Evolutionary conservation across 2,888 invertebrate genomes (phyloP), one percentile per base, ranked within the genome.

Genomic region (Coremacera marginata): DNA sequence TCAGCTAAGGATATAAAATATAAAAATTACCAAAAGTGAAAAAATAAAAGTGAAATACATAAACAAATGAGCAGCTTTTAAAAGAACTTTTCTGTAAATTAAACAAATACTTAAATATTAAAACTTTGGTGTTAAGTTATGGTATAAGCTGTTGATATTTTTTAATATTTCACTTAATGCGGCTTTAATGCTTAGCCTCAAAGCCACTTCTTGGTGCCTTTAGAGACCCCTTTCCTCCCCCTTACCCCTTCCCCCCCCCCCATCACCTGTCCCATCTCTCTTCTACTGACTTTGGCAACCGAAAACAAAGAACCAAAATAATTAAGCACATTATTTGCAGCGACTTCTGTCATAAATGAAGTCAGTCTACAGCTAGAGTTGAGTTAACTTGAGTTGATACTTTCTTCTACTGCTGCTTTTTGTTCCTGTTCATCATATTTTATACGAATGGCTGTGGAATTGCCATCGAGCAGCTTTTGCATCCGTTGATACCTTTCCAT

Each of bases 281-380:
- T 3, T 2, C 55, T 52, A 8, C 57, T 9, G 19, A 19, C 57
- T 19, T 2, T 1, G 19, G 8, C 44, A 44, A 14, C 44, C 14
- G 14, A 44, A 14, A 44, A 44, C 44, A 44, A 44, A 44, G 7
- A 7, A 14, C 44, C 44, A 22, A 22, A 60, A 60, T 60, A 60
- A 60, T 60, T 60, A 60, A 27, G 57, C 57, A 60, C 57, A 60
- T 60, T 60, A 60, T 60, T 60, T 22, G 57, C 57, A 60, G 57
- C 14, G 44, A 44, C 44, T 44, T 44, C 11, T 44, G 14, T 44
- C 44, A 44, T 44, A 44, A 44, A 44, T 44, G 44, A 44, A 44
- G 44, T 44, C 44, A 44, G 44, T 44, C 44, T 11, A 44, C 44
- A 44, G 44, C 44, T 44, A 44, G 44, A 44, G 44, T 44, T 11